Conservation (phyloP, 2,797 vertebrate species). For the Epinephelus coioides region DNA sequence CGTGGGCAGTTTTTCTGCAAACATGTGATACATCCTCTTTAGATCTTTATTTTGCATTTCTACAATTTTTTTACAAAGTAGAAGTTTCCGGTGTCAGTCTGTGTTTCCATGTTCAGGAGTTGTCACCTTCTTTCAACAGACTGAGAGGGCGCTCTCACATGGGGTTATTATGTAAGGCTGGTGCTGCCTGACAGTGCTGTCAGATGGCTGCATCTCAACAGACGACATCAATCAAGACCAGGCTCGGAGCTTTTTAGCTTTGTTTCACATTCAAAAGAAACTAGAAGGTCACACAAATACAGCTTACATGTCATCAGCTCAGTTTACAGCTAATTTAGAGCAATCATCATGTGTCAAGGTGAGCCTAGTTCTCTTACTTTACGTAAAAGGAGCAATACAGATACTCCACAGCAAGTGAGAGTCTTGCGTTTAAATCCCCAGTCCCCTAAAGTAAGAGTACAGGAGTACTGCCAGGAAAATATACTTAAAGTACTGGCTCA, state of each 20-base stretch:
- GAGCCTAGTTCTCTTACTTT: not conserved
- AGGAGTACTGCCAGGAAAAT: no score
- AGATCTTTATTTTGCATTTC: constrained; percentile 8
- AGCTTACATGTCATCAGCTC: constrained; percentile 26
- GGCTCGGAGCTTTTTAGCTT: constrained; percentile 37
- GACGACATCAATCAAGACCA: constrained; percentile 50
- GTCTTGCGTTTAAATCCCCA: not conserved
- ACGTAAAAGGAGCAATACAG: constrained; percentile 8
- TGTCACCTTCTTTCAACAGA: constrained; percentile 50
- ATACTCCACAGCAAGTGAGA: not conserved
- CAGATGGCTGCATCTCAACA: constrained; percentile 54
- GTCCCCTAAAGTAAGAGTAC: not conserved
- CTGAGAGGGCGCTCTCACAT: constrained; percentile 36
- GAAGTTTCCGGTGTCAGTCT: constrained; percentile 22
- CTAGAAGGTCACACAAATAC: not conserved
- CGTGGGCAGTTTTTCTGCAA: constrained; percentile 31
- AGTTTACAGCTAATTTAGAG: constrained; percentile 12
- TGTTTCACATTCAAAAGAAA: constrained; percentile 43
- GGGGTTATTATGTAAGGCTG: constrained; percentile 47
- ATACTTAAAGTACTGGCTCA: not conserved
- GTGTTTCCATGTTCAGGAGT: constrained; percentile 38
- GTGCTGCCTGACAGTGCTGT: constrained; percentile 51
- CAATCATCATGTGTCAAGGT: not conserved
- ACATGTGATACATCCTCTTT: constrained; percentile 25
- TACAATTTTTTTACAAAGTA: not conserved